Evolutionary conservation across 2,113 vertebrate genomes (phyloP), one percentile per base, ranked within the genome.

Genomic region (Hypomesus transpacificus): DNA sequence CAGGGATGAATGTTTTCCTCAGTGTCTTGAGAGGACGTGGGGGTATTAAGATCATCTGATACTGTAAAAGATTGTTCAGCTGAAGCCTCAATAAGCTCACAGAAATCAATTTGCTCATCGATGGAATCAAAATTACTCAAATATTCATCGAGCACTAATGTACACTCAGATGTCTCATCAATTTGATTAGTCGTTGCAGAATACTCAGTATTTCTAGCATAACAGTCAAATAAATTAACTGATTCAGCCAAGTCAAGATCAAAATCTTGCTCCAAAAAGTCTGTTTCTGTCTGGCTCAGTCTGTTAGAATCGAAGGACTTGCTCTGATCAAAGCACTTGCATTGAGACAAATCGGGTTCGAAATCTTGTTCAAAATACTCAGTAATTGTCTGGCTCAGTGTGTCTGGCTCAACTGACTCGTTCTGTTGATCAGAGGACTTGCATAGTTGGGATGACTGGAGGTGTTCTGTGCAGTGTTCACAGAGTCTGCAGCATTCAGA

Each of bases 401-500:
- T 46, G 39, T 46, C 39, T 46, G 39, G 39, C 9, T 61, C 14
- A 61, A 26, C 24, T 28, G 3, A 26, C 26, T 61, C 22, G 2
- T 26, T 61, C 26, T 22, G 85, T 66, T 80, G 80, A 82, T 78
- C 70, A 60, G 65, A 60, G 68, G 81, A 73, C 53, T 81, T 51
- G 54, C 76, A 84, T 84, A 81, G 80, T 50, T 82, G 80, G 74
- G 75, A 87, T 81, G 83, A 70, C 18, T 66, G 68, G 71, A 71
- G 77, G 75, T 75, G 79, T 80, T 87, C 79, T 31, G 78, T 24
- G 13, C 77, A 79, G 57, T 84, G 82, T 85, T 86, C 86, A 74
- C 81, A 76, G 73, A 80, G 79, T 70, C 65, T 66, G 64, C 73
- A 66, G 74, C 82, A 85, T 72, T 82, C 70, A 31, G 75, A 72